Evolutionary conservation across 2,797 vertebrate species (phyloP).

Genomic region (Parauchenoglanis punctatus): DNA sequence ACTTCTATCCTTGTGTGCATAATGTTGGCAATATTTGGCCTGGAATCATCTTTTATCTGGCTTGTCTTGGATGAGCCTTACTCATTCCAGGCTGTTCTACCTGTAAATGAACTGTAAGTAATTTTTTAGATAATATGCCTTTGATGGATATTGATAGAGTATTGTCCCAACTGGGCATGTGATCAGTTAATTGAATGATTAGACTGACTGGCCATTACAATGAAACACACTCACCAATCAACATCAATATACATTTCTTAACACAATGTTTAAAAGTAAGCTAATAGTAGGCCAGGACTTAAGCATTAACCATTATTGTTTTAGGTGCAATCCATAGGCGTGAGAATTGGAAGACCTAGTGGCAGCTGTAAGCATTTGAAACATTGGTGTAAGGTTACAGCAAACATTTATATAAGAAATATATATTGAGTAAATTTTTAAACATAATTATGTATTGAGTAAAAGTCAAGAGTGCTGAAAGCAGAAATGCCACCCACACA

Average conservation of each 20-base stretch:
- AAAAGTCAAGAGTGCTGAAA: neutral
- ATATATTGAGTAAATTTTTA: neutral
- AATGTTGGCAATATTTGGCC: neutral
- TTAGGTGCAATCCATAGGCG: neutral
- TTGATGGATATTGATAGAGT: constrained; percentile 1
- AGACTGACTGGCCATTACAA: neutral
- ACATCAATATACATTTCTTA: neutral
- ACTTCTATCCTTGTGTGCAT: neutral
- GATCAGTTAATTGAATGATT: neutral
- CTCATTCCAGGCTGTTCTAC: constrained; percentile 24
- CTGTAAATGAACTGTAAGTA: neutral
- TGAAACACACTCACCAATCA: neutral
- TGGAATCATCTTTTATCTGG: constrained; percentile 7
- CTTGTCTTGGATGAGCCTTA: neutral
- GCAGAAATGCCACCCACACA: neutral
- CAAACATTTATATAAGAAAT: neutral
- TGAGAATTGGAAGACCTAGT: neutral
- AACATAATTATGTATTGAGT: no score
- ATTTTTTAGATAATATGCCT: neutral
- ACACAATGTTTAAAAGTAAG: neutral
- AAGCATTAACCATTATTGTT: neutral
- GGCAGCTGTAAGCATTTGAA: neutral
- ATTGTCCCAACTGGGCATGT: neutral
- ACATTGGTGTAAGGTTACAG: neutral
- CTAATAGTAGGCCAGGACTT: neutral